Conservation (phyloP, 2,113 vertebrate species). For the Gambusia holbrooki region DNA sequence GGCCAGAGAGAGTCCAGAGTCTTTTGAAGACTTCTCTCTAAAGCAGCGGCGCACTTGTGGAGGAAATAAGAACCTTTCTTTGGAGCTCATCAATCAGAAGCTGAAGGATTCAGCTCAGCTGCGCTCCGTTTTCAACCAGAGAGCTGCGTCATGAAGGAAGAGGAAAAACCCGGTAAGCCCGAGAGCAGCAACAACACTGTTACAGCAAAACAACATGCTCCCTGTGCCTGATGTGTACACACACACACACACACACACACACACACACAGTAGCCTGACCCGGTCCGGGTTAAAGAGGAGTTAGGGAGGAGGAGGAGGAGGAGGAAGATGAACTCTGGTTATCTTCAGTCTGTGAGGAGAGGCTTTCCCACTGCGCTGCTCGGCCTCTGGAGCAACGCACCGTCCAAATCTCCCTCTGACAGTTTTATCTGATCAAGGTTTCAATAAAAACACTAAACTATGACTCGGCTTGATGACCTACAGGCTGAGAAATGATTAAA, state of each 20-base stretch:
- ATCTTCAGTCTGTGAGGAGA: slow-evolving; percentile 60
- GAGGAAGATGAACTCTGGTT: slow-evolving; percentile 70
- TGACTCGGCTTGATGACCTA: slow-evolving; percentile 19
- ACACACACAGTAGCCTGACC: slow-evolving; percentile 63
- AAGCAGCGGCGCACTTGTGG: slow-evolving; percentile 18
- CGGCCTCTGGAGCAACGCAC: slow-evolving; percentile 29
- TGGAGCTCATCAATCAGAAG: slow-evolving; percentile 42
- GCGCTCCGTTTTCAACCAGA: slow-evolving; percentile 9
- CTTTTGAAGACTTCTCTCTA: slow-evolving; percentile 41
- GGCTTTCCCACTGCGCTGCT: slow-evolving; percentile 67
- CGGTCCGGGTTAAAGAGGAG: slow-evolving; percentile 60
- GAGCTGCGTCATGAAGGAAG: slow-evolving; percentile 5
- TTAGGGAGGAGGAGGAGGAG: slow-evolving; percentile 43
- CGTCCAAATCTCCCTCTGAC: slow-evolving; percentile 18
- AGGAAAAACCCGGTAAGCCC: not conserved
- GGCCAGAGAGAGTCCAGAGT: slow-evolving; percentile 84
- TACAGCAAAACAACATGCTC: not conserved
- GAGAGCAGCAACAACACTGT: not conserved
- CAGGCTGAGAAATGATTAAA: not conserved
- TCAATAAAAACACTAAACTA: slow-evolving; percentile 26
- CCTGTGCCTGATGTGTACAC: slow-evolving; percentile 41
- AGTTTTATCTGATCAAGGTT: slow-evolving; percentile 45
- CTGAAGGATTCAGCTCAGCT: not conserved
- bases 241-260: slow-evolving; percentile 5
- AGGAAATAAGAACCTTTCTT: slow-evolving; percentile 33